These are phyloP conservation scores for Panulirus ornatus DNA, from an alignment of 1,140 invertebrate species.

Conservation along the genomic window DNA sequence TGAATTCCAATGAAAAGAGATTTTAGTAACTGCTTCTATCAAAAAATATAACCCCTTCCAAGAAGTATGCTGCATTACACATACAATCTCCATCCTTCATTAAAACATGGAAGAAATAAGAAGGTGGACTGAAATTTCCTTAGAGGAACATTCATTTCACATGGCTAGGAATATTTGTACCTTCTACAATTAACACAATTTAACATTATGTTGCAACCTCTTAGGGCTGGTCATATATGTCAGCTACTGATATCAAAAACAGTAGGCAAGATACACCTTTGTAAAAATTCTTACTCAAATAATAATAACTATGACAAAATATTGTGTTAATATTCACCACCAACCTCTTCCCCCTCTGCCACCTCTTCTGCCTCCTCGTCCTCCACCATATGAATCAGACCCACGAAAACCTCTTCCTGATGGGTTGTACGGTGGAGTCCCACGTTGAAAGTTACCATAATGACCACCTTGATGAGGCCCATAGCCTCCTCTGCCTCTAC, in stretches of 20 bases:
- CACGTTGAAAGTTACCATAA: conserved; percentile 42
- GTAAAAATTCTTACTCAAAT: conserved; percentile 1
- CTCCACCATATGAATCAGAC: conserved; percentile 21
- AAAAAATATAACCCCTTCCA: conserved; percentile 34
- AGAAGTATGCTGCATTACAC: conserved; percentile 5
- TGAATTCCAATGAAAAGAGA: conserved; percentile 23
- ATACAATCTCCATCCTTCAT: background rate
- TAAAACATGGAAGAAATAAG: conserved; percentile 34
- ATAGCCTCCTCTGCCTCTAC: conserved; percentile 31
- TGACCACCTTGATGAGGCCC: conserved; percentile 9
- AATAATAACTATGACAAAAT: background rate
- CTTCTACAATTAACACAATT: conserved; percentile 18
- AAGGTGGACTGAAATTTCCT: background rate
- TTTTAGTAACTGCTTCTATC: conserved; percentile 22
- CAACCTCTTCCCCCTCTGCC: conserved; percentile 37
- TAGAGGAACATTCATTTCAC: conserved; percentile 17
- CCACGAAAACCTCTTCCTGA: conserved; percentile 34
- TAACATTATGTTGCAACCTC: background rate
- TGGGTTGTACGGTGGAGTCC: conserved; percentile 25
- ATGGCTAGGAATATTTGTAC: conserved; percentile 54
- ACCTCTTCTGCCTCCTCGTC: conserved; percentile 43
- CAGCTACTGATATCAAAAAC: conserved; percentile 12
- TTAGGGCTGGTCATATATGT: background rate
- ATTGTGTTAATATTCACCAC: conserved; percentile 35
- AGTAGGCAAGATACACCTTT: background rate